Percentiles rank a stretch among this genome's conserved stretches.
Evolutionary conservation across 2,113 vertebrate genomes (phyloP).

Genomic region (Tichodroma muraria): DNA sequence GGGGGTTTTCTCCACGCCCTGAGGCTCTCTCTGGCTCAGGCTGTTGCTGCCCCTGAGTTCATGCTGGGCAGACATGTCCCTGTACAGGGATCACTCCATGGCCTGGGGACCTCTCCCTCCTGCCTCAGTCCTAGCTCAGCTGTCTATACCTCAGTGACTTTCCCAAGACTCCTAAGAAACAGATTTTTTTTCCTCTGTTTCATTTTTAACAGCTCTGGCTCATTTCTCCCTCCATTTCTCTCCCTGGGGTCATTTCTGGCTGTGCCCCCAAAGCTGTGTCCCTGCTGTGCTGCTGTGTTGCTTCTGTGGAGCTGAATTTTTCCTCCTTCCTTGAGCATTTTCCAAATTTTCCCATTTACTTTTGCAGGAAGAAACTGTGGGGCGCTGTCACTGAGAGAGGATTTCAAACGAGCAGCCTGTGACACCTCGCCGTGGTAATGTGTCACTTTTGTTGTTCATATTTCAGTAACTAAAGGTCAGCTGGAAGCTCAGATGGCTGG

Average conservation of each 20-base stretch:
- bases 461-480: constrained; percentile 20
- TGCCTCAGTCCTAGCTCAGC: rapidly evolving
- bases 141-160: not conserved
- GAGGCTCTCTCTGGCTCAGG: not conserved
- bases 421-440: not conserved
- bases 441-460: not conserved
- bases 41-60: not conserved
- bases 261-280: not conserved
- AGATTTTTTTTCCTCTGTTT: not conserved
- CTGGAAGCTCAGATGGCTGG: not conserved
- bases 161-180: not conserved
- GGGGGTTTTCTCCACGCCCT: not conserved
- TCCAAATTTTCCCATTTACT: not conserved
- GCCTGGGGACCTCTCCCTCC: not conserved
- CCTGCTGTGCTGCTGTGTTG: not conserved
- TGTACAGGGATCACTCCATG: rapidly evolving
- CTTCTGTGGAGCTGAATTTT: not conserved
- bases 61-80: not conserved
- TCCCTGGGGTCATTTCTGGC: not conserved
- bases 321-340: not conserved
- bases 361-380: not conserved
- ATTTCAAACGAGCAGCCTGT: not conserved
- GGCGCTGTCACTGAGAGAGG: not conserved
- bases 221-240: not conserved
- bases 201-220: not conserved